phyloP scores from a whole-genome alignment of 2,888 invertebrate species.

The Nycteola revayana region DNA sequence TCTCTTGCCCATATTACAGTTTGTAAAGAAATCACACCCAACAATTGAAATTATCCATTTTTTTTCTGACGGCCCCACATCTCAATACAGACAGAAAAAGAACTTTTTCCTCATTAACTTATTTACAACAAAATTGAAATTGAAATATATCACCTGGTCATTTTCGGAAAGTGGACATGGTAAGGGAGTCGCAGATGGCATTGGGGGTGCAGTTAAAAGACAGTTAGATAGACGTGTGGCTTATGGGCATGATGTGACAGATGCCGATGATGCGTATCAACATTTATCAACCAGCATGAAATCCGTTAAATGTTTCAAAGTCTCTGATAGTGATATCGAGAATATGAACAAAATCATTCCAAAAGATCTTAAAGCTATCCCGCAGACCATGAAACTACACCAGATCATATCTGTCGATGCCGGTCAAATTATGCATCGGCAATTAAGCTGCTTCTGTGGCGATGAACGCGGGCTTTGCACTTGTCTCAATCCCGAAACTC shows the following conservation, averaged over 20 bases:
- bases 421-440: too few relatives aligned
- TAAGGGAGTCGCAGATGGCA: conserved; percentile 31
- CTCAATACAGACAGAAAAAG: too few relatives aligned
- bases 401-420: too few relatives aligned
- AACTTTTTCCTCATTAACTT: conserved; percentile 3
- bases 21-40: too few relatives aligned
- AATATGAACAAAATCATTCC: conserved; percentile 11
- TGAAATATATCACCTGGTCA: conserved; percentile 24
- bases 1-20: too few relatives aligned
- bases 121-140: conserved; percentile 3
- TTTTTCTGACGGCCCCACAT: too few relatives aligned
- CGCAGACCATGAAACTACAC: too few relatives aligned
- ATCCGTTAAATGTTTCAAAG: conserved; percentile 10
- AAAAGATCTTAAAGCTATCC: conserved; percentile 9
- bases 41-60: too few relatives aligned
- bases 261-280: conserved; percentile 20
- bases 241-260: conserved; percentile 20
- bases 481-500: too few relatives aligned
- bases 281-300: conserved; percentile 4
- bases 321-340: conserved; percentile 9
- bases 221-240: conserved; percentile 21
- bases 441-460: too few relatives aligned
- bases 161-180: too few relatives aligned
- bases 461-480: too few relatives aligned
- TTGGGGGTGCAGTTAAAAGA: conserved; percentile 25